Base-by-base conservation (phyloP, 2,888 invertebrate genomes). In the Oligia fasciuncula region DNA sequence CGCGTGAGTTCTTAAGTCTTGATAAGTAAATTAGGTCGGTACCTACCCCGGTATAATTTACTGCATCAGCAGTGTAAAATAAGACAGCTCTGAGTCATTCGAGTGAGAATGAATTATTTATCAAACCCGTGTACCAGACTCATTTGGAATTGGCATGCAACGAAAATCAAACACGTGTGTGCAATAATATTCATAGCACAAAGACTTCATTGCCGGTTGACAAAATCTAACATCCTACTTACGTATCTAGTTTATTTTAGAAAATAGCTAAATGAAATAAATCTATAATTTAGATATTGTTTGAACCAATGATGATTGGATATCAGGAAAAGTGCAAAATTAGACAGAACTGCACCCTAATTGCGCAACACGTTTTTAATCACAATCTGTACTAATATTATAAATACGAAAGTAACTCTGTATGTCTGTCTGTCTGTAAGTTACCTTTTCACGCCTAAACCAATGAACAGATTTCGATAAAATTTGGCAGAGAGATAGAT, bases 101-200 rank as follows among this genome's bases (percentile, higher is more conserved):
- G 29, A 63, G 62, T 73, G 51, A 73, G 51, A 81, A 46, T 69
- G 43, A 80, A 78, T 66, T 57, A 76, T 76, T 70, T 72, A 75
- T 85, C n/a, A 69, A 73, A 84, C 69, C 77, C 66, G 69, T 77
- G 40, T 29, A 63, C 54, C 68, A 68, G 1, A 80, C 54, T 75
- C 46, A 73, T 76, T 87, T 87, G 86, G 84, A 81, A 84, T 76
- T 65, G 71, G 68, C 77, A 40, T 79, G 65, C 73, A 79, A 77
- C 67, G 77, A 80, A 81, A 80, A 76, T 78, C 43, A 46, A 80
- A 84, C 86, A 86, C 81, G 86, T 87, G 87, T 79, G 51, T 62
- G 60, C 46, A 57, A 65, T 2, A 35, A 67, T 79, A 74, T 54
- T 80, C 35, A 51, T 75, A 74, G 46, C 62, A 80, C 46, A 79